A percentile compares a stretch with the other conserved stretches of the same genome.
These are phyloP conservation scores for Coecobrya sp. DNA, from an alignment of 2,888 invertebrate genomes.

Conservation along the genomic window DNA sequence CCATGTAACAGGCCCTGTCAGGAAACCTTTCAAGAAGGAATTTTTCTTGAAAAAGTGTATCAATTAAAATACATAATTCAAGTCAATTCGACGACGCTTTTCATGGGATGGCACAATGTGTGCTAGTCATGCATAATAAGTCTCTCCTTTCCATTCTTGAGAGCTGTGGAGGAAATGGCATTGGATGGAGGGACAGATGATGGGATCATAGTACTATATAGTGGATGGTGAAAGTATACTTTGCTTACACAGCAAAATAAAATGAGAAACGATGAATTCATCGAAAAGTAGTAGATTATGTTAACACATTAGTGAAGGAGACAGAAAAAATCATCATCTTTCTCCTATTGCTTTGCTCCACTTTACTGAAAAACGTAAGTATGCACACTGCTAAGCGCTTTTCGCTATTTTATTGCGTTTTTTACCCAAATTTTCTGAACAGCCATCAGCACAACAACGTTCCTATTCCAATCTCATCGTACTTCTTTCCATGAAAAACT, in stretches of 20 bases:
- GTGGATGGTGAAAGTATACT: not conserved
- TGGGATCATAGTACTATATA: not conserved
- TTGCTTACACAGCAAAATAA: not conserved
- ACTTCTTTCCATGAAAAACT: not conserved
- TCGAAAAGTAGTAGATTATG: slow-evolving; percentile 56
- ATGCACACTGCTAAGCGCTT: not conserved
- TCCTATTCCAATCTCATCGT: not conserved
- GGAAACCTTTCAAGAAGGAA: slow-evolving; percentile 65
- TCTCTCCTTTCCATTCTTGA: not conserved
- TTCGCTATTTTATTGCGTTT: slow-evolving; percentile 19
- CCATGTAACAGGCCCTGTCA: slow-evolving; percentile 59
- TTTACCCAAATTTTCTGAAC: slow-evolving; percentile 2
- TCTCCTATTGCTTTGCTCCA: slow-evolving; percentile 7
- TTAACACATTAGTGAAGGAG: slow-evolving; percentile 48
- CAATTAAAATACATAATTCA: slow-evolving; percentile 81
- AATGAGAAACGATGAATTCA: slow-evolving; percentile 58
- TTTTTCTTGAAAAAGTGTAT: slow-evolving; percentile 74
- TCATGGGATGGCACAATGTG: slow-evolving; percentile 60
- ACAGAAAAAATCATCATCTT: slow-evolving; percentile 40
- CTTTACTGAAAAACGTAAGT: not conserved
- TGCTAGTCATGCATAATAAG: slow-evolving; percentile 69
- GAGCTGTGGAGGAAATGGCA: slow-evolving; percentile 9
- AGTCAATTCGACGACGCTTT: slow-evolving; percentile 67
- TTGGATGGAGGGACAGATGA: not conserved
- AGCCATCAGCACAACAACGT: not conserved